Percentiles rank a stretch among this genome's conserved stretches.
phyloP scores from a whole-genome alignment of 2,888 invertebrate genomes.

The Pteria penguin region DNA sequence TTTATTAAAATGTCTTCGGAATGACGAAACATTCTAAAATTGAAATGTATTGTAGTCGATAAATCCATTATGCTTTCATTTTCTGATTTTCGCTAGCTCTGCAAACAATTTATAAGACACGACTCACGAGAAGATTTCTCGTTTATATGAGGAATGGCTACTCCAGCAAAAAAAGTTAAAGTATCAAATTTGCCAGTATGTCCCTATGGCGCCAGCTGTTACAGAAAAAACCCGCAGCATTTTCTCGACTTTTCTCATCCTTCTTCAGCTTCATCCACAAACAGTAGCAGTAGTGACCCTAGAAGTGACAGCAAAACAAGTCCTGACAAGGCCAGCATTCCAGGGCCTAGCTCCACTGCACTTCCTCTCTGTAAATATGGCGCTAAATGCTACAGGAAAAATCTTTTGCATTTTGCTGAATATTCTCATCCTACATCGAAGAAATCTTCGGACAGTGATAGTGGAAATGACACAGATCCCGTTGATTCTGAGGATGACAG shows the following conservation, averaged over 20 bases:
- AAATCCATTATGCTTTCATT: too few relatives aligned
- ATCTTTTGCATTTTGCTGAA: slow-evolving; percentile 73
- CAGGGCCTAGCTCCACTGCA: slow-evolving; percentile 30
- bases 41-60: too few relatives aligned
- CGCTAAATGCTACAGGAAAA: slow-evolving; percentile 72
- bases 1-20: too few relatives aligned
- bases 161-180: slow-evolving; percentile 63
- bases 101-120: background rate
- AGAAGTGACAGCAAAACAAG: background rate
- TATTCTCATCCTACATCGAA: slow-evolving; percentile 66
- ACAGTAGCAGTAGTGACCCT: background rate
- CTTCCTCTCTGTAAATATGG: slow-evolving; percentile 72
- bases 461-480: slow-evolving; percentile 64
- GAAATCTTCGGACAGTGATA: slow-evolving; percentile 25
- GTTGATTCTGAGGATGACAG: slow-evolving; percentile 64
- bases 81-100: background rate
- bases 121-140: too few relatives aligned
- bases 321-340: background rate
- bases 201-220: slow-evolving; percentile 72
- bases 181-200: slow-evolving; percentile 59
- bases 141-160: slow-evolving; percentile 43
- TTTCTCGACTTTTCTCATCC: slow-evolving; percentile 67
- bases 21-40: too few relatives aligned
- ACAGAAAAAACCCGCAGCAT: slow-evolving; percentile 73
- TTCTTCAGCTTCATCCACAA: too few relatives aligned